Evolutionary conservation across 1,140 invertebrate genomes (phyloP).

Genomic region (Drosophila virilis): DNA sequence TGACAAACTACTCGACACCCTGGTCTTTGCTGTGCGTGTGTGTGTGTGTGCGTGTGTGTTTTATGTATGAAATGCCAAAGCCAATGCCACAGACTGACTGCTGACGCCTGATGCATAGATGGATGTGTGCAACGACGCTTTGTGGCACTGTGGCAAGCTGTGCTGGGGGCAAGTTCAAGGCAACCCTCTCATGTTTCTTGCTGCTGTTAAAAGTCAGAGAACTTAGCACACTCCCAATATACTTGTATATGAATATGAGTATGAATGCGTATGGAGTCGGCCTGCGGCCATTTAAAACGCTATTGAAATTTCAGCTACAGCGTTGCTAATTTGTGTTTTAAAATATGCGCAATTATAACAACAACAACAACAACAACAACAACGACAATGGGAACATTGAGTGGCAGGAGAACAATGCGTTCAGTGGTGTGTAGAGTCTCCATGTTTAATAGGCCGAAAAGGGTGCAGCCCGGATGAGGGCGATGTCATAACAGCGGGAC

Average conservation of each 20-base stretch:
- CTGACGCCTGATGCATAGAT: conserved; percentile 73
- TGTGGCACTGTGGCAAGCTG: conserved; percentile 14
- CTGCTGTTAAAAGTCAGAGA: conserved; percentile 56
- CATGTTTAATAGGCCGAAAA: conserved; percentile 74
- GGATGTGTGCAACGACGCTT: conserved; percentile 21
- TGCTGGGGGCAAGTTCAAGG: conserved; percentile 55
- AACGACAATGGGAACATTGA: not conserved
- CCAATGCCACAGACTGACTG: conserved; percentile 67
- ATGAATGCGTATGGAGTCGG: conserved; percentile 10
- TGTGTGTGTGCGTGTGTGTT: conserved; percentile 46
- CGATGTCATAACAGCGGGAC: conserved; percentile 66
- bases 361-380: conserved; percentile 40
- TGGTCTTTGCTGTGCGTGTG: conserved; percentile 22
- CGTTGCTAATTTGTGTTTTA: conserved; percentile 83
- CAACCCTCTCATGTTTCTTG: conserved; percentile 42
- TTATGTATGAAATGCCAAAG: conserved; percentile 75
- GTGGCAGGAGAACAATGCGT: conserved; percentile 52
- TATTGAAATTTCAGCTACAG: conserved; percentile 78
- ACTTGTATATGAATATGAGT: conserved; percentile 11
- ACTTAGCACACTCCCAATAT: conserved; percentile 56
- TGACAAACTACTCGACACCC: conserved; percentile 68
- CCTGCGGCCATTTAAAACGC: conserved; percentile 57
- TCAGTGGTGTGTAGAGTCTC: conserved; percentile 73
- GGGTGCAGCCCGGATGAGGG: conserved; percentile 54
- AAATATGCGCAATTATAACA: conserved; percentile 81